phyloP scores from a whole-genome alignment of 2,113 vertebrate species.

The Megaceryle torquata region DNA sequence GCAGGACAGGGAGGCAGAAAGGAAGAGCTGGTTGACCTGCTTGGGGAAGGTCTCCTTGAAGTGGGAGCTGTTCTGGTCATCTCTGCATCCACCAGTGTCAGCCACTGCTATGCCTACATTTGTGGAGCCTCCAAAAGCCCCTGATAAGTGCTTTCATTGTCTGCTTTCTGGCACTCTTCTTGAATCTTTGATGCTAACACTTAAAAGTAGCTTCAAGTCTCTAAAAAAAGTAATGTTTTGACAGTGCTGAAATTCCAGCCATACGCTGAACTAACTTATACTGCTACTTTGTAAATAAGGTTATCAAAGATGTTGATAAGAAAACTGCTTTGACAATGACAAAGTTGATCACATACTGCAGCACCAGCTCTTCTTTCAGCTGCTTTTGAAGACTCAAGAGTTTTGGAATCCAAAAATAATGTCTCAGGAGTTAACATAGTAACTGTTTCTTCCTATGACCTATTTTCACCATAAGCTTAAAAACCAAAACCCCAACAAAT shows the following conservation, averaged over 20 bases:
- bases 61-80: not conserved
- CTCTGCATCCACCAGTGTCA: not conserved
- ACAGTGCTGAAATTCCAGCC: slow-evolving; percentile 7
- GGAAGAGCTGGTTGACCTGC: not conserved
- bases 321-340: not conserved
- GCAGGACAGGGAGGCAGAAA: not conserved
- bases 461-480: not conserved
- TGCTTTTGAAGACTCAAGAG: not conserved
- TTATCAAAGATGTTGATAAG: not conserved
- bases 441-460: slow-evolving; percentile 8
- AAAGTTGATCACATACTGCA: not conserved
- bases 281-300: not conserved
- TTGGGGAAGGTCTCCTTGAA: not conserved
- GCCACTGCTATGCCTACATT: not conserved
- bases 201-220: not conserved
- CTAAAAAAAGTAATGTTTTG: not conserved
- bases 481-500: not conserved
- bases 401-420: not conserved
- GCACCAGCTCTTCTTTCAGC: not conserved
- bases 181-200: not conserved
- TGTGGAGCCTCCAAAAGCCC: not conserved
- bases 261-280: not conserved
- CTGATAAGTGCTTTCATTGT: not conserved
- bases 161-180: not conserved
- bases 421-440: not conserved